Conservation (phyloP, 2,888 invertebrate species). For the Calliphora vomitoria region DNA sequence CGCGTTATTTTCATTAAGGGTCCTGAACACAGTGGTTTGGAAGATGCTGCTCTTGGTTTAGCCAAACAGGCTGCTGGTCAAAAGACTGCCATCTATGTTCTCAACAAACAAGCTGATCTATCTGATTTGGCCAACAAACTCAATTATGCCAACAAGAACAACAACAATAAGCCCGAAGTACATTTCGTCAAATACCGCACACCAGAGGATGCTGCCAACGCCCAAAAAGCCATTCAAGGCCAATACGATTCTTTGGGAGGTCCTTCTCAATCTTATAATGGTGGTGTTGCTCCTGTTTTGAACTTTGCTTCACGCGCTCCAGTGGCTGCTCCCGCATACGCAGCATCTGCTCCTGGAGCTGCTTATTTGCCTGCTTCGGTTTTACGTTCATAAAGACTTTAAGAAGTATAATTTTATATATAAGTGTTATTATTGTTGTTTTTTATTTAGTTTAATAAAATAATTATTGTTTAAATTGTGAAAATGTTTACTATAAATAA, state of each 20-base stretch:
- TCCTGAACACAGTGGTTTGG: conserved; percentile 77
- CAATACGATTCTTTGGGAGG: conserved; percentile 81
- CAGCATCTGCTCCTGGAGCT: background rate
- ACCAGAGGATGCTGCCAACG: conserved; percentile 81
- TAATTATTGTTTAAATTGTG: background rate
- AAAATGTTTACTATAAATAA: no score
- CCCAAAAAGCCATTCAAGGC: conserved; percentile 81
- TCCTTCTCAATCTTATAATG: conserved; percentile 77
- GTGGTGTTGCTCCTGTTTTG: conserved; percentile 80
- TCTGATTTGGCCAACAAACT: conserved; percentile 79
- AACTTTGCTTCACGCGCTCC: conserved; percentile 80
- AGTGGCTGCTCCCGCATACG: conserved; percentile 63
- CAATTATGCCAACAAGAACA: conserved; percentile 70
- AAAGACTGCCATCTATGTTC: conserved; percentile 80
- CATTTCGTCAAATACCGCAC: conserved; percentile 83
- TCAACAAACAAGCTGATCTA: conserved; percentile 76
- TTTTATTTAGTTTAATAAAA: background rate
- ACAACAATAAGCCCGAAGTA: conserved; percentile 79
- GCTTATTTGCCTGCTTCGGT: background rate
- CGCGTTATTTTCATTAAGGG: conserved; percentile 82
- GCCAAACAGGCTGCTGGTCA: conserved; percentile 80
- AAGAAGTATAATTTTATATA: no score
- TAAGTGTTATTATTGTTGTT: background rate
- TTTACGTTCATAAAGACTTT: background rate
- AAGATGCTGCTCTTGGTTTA: conserved; percentile 80